phyloP scores from a whole-genome alignment of 2,888 invertebrate species.

The Leptinotarsa peninsularis region DNA sequence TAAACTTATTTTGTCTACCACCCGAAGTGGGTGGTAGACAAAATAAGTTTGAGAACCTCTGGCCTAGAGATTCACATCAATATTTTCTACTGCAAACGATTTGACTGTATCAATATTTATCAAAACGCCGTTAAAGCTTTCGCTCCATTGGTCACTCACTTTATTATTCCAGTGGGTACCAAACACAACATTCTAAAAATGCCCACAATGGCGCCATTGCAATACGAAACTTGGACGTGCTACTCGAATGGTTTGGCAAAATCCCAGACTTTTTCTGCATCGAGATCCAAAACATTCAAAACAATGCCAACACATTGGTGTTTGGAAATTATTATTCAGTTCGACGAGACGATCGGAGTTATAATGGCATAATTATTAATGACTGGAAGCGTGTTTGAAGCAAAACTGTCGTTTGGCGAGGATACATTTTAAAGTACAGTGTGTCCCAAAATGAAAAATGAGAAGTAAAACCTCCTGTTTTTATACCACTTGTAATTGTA shows the following conservation, averaged over 20 bases:
- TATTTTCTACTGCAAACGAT: neutral
- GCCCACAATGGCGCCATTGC: conserved; percentile 21
- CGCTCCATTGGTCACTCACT: neutral
- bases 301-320: conserved; percentile 5
- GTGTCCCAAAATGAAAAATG: neutral
- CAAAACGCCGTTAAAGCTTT: neutral
- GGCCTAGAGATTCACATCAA: neutral
- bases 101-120: conserved; percentile 5
- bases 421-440: neutral
- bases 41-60: too few relatives aligned
- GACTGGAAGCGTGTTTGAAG: neutral
- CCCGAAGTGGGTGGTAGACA: too few relatives aligned
- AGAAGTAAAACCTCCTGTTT: too few relatives aligned
- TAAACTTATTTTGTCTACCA: too few relatives aligned
- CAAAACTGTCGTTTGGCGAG: neutral
- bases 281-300: conserved; percentile 10
- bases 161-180: conserved; percentile 5
- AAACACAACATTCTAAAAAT: conserved; percentile 16
- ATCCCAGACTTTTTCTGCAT: conserved; percentile 17
- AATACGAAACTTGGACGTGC: conserved; percentile 25
- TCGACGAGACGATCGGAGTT: neutral
- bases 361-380: conserved; percentile 14
- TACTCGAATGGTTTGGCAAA: conserved; percentile 30
- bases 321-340: conserved; percentile 17
- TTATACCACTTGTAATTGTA: too few relatives aligned